These are phyloP conservation scores for Oreochromis grahami DNA, from an alignment of 2,797 vertebrate species.

Conservation along the genomic window DNA sequence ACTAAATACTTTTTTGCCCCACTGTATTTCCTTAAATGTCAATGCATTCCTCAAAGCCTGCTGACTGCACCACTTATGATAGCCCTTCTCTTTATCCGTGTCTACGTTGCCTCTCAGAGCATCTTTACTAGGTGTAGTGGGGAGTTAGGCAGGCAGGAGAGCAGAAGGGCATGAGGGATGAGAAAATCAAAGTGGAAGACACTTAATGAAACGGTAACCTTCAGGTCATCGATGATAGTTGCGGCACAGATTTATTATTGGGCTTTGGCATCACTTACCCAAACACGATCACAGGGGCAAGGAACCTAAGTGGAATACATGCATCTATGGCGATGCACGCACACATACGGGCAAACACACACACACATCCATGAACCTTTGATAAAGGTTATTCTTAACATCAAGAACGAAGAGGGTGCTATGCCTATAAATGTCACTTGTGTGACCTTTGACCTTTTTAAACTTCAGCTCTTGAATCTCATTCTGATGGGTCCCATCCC, in stretches of 20 bases:
- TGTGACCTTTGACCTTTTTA: slow-evolving; percentile 65
- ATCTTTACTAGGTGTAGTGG: background rate
- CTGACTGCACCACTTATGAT: background rate
- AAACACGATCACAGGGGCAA: slow-evolving; percentile 49
- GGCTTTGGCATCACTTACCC: slow-evolving; percentile 64
- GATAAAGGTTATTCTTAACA: slow-evolving; percentile 21
- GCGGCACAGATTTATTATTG: slow-evolving; percentile 72
- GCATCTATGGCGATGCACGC: background rate
- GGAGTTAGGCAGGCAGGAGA: background rate
- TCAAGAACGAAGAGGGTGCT: slow-evolving; percentile 24
- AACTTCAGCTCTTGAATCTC: slow-evolving; percentile 64
- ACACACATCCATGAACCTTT: background rate
- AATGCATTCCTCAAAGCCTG: background rate
- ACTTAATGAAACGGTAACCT: slow-evolving; percentile 77
- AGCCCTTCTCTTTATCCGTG: background rate
- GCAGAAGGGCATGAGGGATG: slow-evolving; percentile 32
- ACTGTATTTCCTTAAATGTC: background rate
- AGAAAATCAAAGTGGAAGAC: slow-evolving; percentile 73
- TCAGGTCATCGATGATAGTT: slow-evolving; percentile 65
- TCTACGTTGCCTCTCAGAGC: background rate
- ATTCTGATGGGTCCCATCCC: slow-evolving; percentile 41
- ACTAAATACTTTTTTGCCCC: no score
- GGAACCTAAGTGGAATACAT: slow-evolving; percentile 18
- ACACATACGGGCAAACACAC: background rate
- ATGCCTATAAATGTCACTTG: slow-evolving; percentile 37